Evolutionary conservation across 2,113 vertebrate genomes (phyloP), one percentile per base, ranked within the genome.

Genomic region (Ochotona curzoniae): DNA sequence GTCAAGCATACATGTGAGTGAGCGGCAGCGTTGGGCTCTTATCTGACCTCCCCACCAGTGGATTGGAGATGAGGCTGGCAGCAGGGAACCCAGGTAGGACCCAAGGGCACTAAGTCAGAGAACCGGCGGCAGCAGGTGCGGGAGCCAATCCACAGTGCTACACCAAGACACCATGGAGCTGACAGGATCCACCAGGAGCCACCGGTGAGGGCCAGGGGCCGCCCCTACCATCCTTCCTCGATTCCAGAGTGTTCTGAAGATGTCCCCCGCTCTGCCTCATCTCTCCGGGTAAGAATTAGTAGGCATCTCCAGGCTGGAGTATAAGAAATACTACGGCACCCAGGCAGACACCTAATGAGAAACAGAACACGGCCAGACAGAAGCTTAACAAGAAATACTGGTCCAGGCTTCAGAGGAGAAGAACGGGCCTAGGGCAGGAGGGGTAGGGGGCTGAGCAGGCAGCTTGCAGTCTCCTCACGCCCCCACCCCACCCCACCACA

Each of bases 371-470:
- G 96, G 97, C 92, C 95, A 97, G 98, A 97, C 97, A 97, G 98
- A 96, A 96, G 98, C 97, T 97, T 96, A 96, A 96, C 98, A 97
- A 98, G 98, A 98, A 98, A 98, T 98, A 97, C 96, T 95, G 97
- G 97, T 96, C 96, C 94, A 21, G 95, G 96, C 97, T 96, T 96
- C 93, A 87, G 67, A 93, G 97, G 97, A 97, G 98, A 97, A 97
- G 97, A 95, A 94, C 86, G 60, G 96, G 94, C 83, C 44, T 0
- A 25, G n/a, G 51, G 71, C 4, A 44, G 38, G 38, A 44, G 38
- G 38, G 6, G 38, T 44, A 44, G 38, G 38, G 30, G 14, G 15
- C 60, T 25, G 0, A 3, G 64, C 70, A 1, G 44, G 91, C 28
- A 0, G 63, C 66, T 96, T 88, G 93, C 88, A 47, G 0, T n/a